Evolutionary conservation across 2,797 vertebrate species (phyloP).

Genomic region (Dicrostonyx torquatus): DNA sequence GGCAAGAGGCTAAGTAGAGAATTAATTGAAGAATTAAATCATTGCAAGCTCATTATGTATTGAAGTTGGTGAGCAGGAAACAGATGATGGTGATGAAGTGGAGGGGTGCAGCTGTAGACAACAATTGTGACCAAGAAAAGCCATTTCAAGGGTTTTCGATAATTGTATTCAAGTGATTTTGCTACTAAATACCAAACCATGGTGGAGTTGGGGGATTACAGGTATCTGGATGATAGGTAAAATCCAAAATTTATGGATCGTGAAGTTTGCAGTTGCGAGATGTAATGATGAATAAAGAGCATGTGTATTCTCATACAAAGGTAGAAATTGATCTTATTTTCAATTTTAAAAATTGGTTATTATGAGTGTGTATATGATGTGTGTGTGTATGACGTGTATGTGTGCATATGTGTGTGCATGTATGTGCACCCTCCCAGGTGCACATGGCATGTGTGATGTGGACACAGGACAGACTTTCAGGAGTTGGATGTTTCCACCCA

Average conservation of each 20-base stretch:
- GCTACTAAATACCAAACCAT: neutral
- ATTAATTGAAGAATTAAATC: neutral
- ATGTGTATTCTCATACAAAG: slow-evolving; percentile 34
- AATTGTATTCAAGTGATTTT: neutral
- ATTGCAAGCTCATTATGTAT: neutral
- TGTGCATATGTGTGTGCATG: neutral
- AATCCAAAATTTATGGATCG: neutral
- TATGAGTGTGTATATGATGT: too few species aligned
- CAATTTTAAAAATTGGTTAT: neutral
- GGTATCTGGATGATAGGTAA: neutral
- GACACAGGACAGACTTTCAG: neutral
- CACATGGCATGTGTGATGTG: neutral
- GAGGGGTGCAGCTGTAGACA: neutral
- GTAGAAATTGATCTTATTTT: neutral
- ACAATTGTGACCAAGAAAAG: neutral
- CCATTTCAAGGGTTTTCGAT: neutral
- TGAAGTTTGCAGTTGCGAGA: slow-evolving; percentile 21
- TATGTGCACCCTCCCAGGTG: neutral
- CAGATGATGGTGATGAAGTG: neutral
- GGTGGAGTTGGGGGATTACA: neutral
- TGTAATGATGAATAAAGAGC: neutral
- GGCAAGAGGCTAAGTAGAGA: neutral
- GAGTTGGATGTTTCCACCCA: neutral
- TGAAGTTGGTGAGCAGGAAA: slow-evolving; percentile 23
- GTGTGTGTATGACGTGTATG: neutral